Percentiles rank a stretch among this genome's conserved stretches.
Conservation (phyloP, 2,888 invertebrate species). For the Leptinotarsa juncta region DNA sequence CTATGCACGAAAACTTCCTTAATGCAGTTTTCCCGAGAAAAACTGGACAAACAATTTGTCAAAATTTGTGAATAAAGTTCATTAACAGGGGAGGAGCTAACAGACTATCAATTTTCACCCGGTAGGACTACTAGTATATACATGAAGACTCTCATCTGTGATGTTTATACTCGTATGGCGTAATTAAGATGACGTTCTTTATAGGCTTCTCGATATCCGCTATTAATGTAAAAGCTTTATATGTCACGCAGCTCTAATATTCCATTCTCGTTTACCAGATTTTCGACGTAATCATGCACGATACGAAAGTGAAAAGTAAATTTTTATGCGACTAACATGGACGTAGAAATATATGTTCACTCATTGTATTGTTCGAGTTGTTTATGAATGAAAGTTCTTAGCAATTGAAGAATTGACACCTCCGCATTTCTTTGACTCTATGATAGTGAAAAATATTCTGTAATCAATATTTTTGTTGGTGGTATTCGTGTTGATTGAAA, state of each 20-base stretch:
- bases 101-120: background rate
- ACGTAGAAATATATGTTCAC: conserved; percentile 9
- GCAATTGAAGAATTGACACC: background rate
- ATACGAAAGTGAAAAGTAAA: conserved; percentile 12
- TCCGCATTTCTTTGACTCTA: background rate
- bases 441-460: too few relatives aligned
- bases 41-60: too few relatives aligned
- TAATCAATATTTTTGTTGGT: too few relatives aligned
- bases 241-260: conserved; percentile 17
- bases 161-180: background rate
- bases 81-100: background rate
- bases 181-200: conserved; percentile 26
- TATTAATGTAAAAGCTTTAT: conserved; percentile 19
- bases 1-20: too few relatives aligned
- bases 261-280: conserved; percentile 9
- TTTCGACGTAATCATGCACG: background rate
- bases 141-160: conserved; percentile 7
- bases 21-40: too few relatives aligned
- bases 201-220: conserved; percentile 25
- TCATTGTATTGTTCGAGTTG: conserved; percentile 9
- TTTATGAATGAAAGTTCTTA: conserved; percentile 11
- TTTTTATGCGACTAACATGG: background rate
- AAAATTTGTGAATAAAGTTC: too few relatives aligned
- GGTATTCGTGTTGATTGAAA: too few relatives aligned
- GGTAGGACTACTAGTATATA: background rate